phyloP scores from a whole-genome alignment of 2,113 vertebrate species.

The Nyctereutes procyonoides region DNA sequence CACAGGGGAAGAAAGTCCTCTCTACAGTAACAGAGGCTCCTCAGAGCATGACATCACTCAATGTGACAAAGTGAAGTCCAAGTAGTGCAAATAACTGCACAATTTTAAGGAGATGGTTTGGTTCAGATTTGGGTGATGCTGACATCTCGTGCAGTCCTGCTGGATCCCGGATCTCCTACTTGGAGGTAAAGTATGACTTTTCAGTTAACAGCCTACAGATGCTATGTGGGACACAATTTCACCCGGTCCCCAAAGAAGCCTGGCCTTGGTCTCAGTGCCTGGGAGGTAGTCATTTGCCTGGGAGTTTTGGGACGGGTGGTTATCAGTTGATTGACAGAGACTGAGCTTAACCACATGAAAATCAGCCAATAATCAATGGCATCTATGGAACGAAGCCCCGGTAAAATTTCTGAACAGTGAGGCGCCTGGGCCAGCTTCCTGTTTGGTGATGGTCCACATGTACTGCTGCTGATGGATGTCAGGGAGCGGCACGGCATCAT shows the following conservation, averaged over 20 bases:
- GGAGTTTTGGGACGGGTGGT: accelerated
- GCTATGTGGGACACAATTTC: neutral
- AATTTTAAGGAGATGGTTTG: accelerated
- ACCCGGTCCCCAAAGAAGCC: neutral
- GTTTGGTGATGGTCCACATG: accelerated
- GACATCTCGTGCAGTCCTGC: accelerated
- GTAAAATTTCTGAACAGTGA: neutral
- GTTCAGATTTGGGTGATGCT: too few species aligned
- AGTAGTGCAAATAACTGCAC: too few species aligned
- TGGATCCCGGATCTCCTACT: neutral
- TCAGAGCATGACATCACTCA: neutral
- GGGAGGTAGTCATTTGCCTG: accelerated
- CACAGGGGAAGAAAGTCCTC: accelerated
- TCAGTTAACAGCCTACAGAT: neutral
- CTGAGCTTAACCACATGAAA: neutral
- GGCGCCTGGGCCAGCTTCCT: neutral
- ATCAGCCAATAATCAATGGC: too few species aligned
- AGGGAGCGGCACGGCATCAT: neutral
- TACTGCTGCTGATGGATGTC: neutral
- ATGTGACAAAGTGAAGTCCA: neutral
- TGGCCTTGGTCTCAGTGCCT: neutral
- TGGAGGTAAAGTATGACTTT: neutral
- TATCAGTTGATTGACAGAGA: neutral
- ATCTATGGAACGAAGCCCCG: accelerated
- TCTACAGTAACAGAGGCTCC: accelerated